Evolutionary conservation across 1,140 invertebrate genomes (phyloP), one percentile per base, ranked within the genome.

Genomic region (Scaptomyza montana): DNA sequence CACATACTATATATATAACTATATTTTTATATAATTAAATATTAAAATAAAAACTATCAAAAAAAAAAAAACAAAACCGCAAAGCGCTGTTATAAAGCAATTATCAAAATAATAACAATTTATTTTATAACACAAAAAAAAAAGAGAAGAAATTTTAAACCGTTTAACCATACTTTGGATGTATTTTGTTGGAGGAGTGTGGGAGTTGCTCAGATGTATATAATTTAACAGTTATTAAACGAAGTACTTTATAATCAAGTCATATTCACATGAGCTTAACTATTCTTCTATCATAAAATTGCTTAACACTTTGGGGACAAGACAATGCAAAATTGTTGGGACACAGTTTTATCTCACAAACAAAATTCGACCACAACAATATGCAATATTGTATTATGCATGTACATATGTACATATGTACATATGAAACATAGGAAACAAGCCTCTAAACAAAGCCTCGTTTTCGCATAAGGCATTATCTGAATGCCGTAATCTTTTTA

Each of bases 1-100:
- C 13, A 54, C 21, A 73, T 47, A 71, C 60, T 49, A 59, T 55
- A 69, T 47, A 64, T 46, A 74, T 41, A 59, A 57, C 45, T 56
- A 53, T 63, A 54, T 41, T 39, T 39, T 28, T 53, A 51, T 51
- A 51, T 47, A 41, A 41, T 8, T 21, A 25, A 49, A 45, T 43
- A 62, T 55, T 63, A 54, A 49, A n/a, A 46, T 43, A 2, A 60
- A 66, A 46, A 55, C 50, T 45, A 70, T 61, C 50, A 70, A 55
- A 53, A 43, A 66, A 46, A 55, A 30, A 33, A 63, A 54, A 39
- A 70, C 49, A 53, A 28, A 63, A 63, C 53, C 53, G 41, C 53
- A 74, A 10, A 33, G 30, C 30, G 30, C 30, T 1, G 7, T 5
- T 33, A 33, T 33, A 7, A 33, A 57, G 19, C 25, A 21, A 13